Evolutionary conservation across 2,113 vertebrate species (phyloP).

Genomic region (Calyptomena viridis): DNA sequence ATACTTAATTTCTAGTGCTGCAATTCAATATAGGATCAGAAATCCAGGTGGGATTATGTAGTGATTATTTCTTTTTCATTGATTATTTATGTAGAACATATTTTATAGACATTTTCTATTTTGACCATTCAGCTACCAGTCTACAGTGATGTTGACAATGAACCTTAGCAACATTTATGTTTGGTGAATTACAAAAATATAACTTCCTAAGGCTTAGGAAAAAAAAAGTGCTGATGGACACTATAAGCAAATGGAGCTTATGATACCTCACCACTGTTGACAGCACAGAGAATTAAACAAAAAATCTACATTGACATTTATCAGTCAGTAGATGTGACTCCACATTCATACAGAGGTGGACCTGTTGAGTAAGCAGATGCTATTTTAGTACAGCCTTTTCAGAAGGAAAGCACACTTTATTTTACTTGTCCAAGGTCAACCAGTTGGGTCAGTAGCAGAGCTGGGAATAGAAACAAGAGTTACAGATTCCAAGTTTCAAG

Average conservation of each 20-base stretch:
- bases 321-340: not conserved
- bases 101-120: not conserved
- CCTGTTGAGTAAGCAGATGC: slow-evolving; percentile 22
- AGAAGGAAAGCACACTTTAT: slow-evolving; percentile 25
- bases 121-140: not conserved
- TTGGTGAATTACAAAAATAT: not conserved
- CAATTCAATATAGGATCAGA: not conserved
- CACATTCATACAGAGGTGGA: not conserved
- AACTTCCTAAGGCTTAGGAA: not conserved
- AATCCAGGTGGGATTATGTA: not conserved
- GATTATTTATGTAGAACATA: not conserved
- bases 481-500: slow-evolving; percentile 33
- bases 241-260: not conserved
- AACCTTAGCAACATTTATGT: not conserved
- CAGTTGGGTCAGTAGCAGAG: not conserved
- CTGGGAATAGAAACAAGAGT: slow-evolving; percentile 13
- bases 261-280: not conserved
- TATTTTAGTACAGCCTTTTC: slow-evolving; percentile 35
- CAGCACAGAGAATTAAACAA: not conserved
- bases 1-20: not conserved
- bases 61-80: slow-evolving; percentile 15
- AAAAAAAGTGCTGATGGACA: not conserved
- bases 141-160: not conserved
- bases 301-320: not conserved
- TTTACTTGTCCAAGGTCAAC: slow-evolving; percentile 1